These are phyloP conservation scores for Lepus townsendii DNA, from an alignment of 2,797 vertebrate genomes.

Conservation along the genomic window DNA sequence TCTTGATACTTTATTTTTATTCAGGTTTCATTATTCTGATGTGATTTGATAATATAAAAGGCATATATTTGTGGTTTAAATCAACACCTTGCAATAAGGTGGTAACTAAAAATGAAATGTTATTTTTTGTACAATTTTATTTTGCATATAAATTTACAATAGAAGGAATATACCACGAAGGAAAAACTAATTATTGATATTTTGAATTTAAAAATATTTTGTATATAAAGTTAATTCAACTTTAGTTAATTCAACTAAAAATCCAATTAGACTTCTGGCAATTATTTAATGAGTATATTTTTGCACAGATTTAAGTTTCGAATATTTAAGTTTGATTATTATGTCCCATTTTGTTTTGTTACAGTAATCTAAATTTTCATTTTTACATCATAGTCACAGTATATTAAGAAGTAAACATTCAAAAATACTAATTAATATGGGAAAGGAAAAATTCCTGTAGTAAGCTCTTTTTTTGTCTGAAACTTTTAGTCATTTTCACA, in stretches of 20 bases:
- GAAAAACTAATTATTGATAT: neutral
- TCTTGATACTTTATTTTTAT: conserved; percentile 35
- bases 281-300: neutral
- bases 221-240: neutral
- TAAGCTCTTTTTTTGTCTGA: neutral
- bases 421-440: neutral
- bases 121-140: conserved; percentile 10
- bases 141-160: neutral
- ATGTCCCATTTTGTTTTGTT: neutral
- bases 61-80: neutral
- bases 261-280: rapidly evolving
- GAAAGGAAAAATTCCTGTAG: neutral
- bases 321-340: neutral
- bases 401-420: neutral
- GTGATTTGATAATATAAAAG: neutral
- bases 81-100: neutral
- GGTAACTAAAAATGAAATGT: neutral
- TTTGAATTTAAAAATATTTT: neutral
- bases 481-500: neutral
- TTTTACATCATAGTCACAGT: neutral
- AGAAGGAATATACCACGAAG: neutral
- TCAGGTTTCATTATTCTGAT: neutral
- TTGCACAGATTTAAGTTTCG: neutral
- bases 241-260: neutral
- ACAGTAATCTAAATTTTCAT: neutral